Percentiles rank a stretch among this genome's conserved stretches.
phyloP scores from a whole-genome alignment of 2,113 vertebrate genomes.

The Myrmecobius fasciatus region DNA sequence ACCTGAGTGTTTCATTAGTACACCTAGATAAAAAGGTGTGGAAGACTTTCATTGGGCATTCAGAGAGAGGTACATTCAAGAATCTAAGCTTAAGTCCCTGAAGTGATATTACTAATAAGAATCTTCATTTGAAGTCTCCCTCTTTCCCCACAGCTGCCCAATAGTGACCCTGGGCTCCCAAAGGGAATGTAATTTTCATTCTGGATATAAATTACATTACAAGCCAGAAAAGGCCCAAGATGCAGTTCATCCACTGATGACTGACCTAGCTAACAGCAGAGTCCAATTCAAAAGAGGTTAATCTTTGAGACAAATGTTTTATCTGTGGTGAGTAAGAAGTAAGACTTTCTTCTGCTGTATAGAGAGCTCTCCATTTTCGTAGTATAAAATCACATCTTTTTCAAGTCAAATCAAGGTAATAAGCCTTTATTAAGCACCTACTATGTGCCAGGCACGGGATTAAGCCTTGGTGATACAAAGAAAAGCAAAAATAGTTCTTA shows the following conservation, averaged over 20 bases:
- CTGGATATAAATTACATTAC: too few relatives aligned
- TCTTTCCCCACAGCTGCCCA: too few relatives aligned
- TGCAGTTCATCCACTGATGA: background rate
- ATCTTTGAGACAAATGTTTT: background rate
- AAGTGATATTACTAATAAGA: too few relatives aligned
- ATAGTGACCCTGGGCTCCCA: too few relatives aligned
- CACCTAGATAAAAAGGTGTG: too few relatives aligned
- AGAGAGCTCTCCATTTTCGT: conserved; percentile 11
- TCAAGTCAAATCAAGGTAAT: background rate
- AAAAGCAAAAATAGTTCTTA: background rate
- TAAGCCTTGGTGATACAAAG: background rate
- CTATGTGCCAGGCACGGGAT: background rate
- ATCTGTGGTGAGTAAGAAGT: background rate
- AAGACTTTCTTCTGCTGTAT: background rate
- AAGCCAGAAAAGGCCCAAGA: too few relatives aligned
- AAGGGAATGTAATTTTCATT: too few relatives aligned
- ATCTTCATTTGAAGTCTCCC: too few relatives aligned
- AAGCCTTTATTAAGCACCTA: background rate
- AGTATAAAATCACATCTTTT: background rate
- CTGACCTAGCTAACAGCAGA: background rate
- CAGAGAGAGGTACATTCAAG: too few relatives aligned
- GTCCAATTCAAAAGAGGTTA: background rate
- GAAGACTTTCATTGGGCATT: too few relatives aligned
- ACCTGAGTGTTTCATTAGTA: too few relatives aligned
- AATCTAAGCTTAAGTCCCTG: too few relatives aligned